Conservation (phyloP, 2,888 invertebrate species). For the Leptothorax acervorum region DNA sequence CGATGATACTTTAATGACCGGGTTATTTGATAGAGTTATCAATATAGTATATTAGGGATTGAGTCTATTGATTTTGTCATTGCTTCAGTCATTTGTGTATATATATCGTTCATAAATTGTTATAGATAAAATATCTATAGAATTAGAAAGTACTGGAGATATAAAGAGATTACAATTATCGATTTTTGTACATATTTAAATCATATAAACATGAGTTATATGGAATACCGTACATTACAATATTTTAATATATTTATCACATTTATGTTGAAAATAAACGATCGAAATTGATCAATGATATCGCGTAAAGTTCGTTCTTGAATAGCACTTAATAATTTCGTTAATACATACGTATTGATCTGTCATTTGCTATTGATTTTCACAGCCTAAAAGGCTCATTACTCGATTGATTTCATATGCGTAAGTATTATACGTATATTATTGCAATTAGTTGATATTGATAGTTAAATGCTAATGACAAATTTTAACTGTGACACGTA, state of each 20-base stretch:
- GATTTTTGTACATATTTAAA: background rate
- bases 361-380: conserved; percentile 1
- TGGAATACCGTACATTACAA: background rate
- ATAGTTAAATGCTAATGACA: background rate
- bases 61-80: background rate
- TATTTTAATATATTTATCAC: conserved; percentile 19
- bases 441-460: background rate
- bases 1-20: conserved; percentile 18
- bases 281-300: background rate
- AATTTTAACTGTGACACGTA: background rate
- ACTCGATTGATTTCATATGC: background rate
- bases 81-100: background rate
- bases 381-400: background rate
- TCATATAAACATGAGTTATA: background rate
- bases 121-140: background rate
- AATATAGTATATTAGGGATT: background rate
- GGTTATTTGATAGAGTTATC: conserved; percentile 11
- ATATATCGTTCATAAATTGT: background rate
- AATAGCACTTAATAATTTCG: background rate
- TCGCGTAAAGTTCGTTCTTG: background rate
- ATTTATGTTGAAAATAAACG: background rate
- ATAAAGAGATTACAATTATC: background rate
- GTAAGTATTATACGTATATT: background rate
- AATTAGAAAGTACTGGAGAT: background rate
- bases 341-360: background rate